Evolutionary conservation across 2,797 vertebrate species (phyloP).

Genomic region (Chloroceryle inda): DNA sequence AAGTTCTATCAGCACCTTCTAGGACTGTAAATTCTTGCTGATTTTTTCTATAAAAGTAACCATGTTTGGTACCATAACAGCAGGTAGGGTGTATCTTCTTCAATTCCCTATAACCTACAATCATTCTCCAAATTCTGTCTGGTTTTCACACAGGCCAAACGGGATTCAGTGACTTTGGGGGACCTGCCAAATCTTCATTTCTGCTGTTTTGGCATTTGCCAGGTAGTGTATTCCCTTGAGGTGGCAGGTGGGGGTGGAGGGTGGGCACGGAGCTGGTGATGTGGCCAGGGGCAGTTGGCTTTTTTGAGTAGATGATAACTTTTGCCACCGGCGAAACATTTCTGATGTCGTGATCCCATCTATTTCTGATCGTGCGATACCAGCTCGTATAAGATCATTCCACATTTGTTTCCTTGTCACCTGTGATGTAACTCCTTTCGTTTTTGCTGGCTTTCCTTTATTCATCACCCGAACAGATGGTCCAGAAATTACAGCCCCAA

Average conservation of each 20-base stretch:
- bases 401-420: not conserved
- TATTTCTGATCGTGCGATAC: not conserved
- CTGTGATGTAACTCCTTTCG: not conserved
- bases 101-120: not conserved
- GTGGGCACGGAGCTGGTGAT: not conserved
- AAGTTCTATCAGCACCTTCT: not conserved
- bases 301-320: not conserved
- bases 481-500: not conserved
- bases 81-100: not conserved
- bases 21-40: not conserved
- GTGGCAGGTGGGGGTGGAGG: not conserved
- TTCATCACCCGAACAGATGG: not conserved
- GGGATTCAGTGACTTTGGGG: not conserved
- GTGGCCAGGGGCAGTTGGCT: not conserved
- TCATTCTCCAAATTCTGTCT: not conserved
- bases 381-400: not conserved
- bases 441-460: not conserved
- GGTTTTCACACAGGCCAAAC: not conserved
- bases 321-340: not conserved
- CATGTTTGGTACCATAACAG: not conserved
- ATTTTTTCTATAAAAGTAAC: not conserved
- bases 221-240: not conserved
- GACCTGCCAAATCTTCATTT: not conserved
- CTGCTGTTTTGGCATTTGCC: not conserved
- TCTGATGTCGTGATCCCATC: not conserved